phyloP scores from a whole-genome alignment of 2,888 invertebrate species.

The Agriotes lineatus region DNA sequence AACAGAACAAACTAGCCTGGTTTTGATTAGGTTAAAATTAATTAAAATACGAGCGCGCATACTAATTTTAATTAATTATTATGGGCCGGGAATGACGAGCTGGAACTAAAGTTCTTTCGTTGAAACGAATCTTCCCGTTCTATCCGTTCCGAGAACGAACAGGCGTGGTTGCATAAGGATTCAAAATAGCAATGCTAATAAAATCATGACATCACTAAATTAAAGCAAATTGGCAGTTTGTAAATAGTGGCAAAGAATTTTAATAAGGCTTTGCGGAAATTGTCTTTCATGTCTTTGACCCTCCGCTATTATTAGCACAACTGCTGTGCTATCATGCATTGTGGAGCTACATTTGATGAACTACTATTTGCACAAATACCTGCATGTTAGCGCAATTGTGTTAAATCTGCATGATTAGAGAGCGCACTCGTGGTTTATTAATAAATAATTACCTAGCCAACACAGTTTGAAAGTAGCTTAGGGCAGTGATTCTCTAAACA shows the following conservation, averaged over 20 bases:
- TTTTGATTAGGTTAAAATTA: constrained; percentile 23
- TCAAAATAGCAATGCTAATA: neutral
- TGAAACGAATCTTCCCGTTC: too few species aligned
- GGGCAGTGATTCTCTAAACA: too few species aligned
- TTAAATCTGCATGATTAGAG: neutral
- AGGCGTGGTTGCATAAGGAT: neutral
- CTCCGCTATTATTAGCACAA: constrained; percentile 3
- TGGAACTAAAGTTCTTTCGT: too few species aligned
- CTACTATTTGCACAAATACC: constrained; percentile 2
- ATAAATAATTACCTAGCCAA: too few species aligned
- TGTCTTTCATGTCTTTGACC: constrained; percentile 14
- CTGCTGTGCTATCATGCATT: neutral
- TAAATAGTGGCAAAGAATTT: constrained; percentile 14
- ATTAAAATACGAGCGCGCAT: constrained; percentile 6
- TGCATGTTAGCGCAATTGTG: neutral
- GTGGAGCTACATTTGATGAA: neutral
- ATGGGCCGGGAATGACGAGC: too few species aligned
- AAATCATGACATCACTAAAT: constrained; percentile 25
- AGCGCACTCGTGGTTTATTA: too few species aligned
- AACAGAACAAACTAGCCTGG: neutral
- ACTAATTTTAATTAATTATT: constrained; percentile 1
- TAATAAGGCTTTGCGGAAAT: constrained; percentile 18
- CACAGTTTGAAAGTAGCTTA: too few species aligned
- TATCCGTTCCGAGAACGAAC: too few species aligned
- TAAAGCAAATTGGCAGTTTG: constrained; percentile 19